Evolutionary conservation across 2,888 invertebrate species (phyloP).

Genomic region (Hartigia nigra): DNA sequence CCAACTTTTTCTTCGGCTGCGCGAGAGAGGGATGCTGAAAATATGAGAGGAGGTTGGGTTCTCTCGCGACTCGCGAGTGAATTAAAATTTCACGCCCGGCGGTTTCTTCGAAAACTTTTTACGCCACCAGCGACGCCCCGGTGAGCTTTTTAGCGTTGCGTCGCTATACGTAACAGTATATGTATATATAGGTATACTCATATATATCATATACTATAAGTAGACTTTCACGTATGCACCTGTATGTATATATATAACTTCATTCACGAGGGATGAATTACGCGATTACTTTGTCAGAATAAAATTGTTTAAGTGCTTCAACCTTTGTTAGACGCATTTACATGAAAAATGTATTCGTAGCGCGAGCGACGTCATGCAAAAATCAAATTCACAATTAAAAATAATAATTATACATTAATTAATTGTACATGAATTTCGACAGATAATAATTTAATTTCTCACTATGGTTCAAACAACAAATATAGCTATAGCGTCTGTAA

Average conservation of each 20-base stretch:
- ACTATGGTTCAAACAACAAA: not conserved
- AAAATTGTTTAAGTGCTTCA: not conserved
- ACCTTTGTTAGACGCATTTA: not conserved
- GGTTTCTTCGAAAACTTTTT: constrained; percentile 21
- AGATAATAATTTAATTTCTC: not conserved
- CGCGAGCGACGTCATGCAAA: not conserved
- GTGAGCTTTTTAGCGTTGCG: not conserved
- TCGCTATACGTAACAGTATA: not conserved
- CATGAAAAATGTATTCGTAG: not conserved
- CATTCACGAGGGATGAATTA: not conserved
- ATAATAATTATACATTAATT: too few species aligned
- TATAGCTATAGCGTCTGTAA: not conserved
- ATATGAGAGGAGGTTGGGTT: not conserved
- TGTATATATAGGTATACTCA: not conserved
- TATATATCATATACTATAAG: not conserved
- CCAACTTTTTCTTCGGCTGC: constrained; percentile 18
- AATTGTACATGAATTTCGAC: too few species aligned
- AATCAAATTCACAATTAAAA: not conserved
- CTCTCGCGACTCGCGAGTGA: constrained; percentile 8
- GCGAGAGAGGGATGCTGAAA: not conserved
- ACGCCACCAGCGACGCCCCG: not conserved
- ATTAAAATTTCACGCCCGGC: constrained; percentile 24
- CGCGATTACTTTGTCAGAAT: not conserved
- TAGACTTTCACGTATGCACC: not conserved
- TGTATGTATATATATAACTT: not conserved